Evolutionary conservation across 2,888 invertebrate genomes (phyloP), one percentile per base, ranked within the genome.

Genomic region (Ectropis crepuscularia): DNA sequence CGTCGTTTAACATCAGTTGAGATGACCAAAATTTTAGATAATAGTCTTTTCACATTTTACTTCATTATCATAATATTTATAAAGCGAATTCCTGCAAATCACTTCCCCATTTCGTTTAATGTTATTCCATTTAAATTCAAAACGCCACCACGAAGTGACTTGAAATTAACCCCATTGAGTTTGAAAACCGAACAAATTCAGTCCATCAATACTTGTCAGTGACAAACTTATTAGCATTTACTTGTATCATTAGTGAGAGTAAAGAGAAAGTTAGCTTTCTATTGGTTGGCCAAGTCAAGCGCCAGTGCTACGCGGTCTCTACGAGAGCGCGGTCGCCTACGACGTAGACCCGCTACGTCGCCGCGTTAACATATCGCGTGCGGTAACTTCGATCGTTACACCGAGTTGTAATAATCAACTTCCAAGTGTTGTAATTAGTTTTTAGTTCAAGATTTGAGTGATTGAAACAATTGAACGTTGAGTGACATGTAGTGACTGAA

Each of bases 261-360:
- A 79, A 83, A 83, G 72, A 72, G 71, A 81, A 79, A 82, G 77
- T 78, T 77, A 81, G 75, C 79, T 78, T 74, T 78, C 72, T 75
- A 78, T 78, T 80, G 72, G 73, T 74, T 75, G 76, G 77, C 75
- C 74, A 80, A 77, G 73, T 68, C 50, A 16, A 6, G 72, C 67
- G 75, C 83, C 87, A 90, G 90, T 90, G 65, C 69, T 75, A 75
- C 85, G 86, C 85, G 86, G 74, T 76, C 80, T 85, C 82, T 86
- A 82, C 81, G 77, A 76, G 78, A 74, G 87, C 61, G 71, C 83
- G 81, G 87, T 79, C 86, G 86, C 4, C 88, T 89, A 88, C 88
- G 87, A 72, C 82, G 87, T 84, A 86, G 85, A 72, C 16, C 66
- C 57, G 58, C 77, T 80, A 80, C 78, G 77, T 75, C n/a, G 42